phyloP scores from a whole-genome alignment of 2,888 invertebrate genomes.

The Spisula subtruncata region DNA sequence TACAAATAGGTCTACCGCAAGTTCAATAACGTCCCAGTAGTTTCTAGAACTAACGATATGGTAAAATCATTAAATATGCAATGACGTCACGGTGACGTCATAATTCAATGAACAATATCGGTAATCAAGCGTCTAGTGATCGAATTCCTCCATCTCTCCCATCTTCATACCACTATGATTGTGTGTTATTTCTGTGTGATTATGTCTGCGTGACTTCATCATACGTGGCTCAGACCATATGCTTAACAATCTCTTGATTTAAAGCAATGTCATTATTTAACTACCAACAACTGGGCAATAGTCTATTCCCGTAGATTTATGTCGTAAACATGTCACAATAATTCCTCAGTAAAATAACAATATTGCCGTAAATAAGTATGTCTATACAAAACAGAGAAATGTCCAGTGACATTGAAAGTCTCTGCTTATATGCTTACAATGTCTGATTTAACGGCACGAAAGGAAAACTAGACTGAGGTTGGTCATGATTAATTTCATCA shows the following conservation, averaged over 20 bases:
- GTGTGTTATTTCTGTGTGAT: neutral
- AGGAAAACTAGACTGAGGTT: neutral
- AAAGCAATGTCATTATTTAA: neutral
- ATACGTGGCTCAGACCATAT: neutral
- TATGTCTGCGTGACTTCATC: neutral
- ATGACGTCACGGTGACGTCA: too few species aligned
- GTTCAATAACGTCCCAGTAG: too few species aligned
- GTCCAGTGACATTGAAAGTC: conserved; percentile 1
- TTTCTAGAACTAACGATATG: too few species aligned
- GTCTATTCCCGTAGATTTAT: neutral
- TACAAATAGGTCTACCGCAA: too few species aligned
- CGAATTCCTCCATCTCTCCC: too few species aligned
- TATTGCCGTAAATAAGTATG: conserved; percentile 12
- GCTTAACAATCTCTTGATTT: neutral
- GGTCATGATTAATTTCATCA: too few species aligned
- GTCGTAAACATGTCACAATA: conserved; percentile 22
- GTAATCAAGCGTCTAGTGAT: too few species aligned
- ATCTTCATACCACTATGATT: too few species aligned
- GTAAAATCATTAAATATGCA: too few species aligned
- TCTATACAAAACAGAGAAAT: conserved; percentile 8
- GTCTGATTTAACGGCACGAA: too few species aligned
- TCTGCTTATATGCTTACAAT: neutral
- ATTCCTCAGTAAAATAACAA: neutral
- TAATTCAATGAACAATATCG: too few species aligned
- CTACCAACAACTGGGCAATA: neutral